Evolutionary conservation across 2,888 invertebrate species (phyloP), one percentile per base, ranked within the genome.

Genomic region (Tenthredo amoena): DNA sequence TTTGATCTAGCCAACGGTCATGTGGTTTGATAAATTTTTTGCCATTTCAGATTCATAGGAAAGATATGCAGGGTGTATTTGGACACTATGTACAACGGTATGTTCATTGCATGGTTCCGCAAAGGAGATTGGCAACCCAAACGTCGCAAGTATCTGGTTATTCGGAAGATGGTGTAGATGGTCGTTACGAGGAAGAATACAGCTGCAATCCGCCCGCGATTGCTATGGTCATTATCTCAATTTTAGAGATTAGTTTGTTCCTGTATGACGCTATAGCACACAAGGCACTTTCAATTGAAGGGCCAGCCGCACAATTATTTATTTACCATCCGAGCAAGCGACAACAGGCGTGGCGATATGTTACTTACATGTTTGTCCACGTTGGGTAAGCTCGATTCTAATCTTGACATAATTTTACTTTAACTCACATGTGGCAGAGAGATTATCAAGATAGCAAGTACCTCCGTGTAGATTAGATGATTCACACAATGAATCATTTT

Each of bases 331-430:
- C 99, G 0, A 95, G 96, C 86, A 96, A 96, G 91, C 95, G 99
- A 87, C 95, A 96, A 84, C 97, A 99, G 94, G 97, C 96, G 0
- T 99, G 99, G 99, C 95, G 99, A 90, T 99, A 96, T 93, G 90
- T 99, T 77, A 97, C 98, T 0, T 99, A 99, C 92, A 99, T 99
- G 98, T 96, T 99, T 92, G 98, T 99, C 37, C 99, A 99, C 94
- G 97, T 98, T 87, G 98, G 98, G 97, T 97, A 93, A 95, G 96
- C 91, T 84, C 6, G 5, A 37, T 71, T 76, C 12, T 82, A 76
- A 71, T 15, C 43, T 68, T 65, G 26, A 77, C 62, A 26, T 40
- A 31, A 37, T 77, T 79, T 18, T 82, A 55, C 10, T 84, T 68
- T 85, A 37, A 55, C 62, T 0, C 26, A 40, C 40, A 26, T 26